A percentile compares a stretch with the other conserved stretches of the same genome.
Conservation (phyloP, 92 coral and sea anemone species). For the Parazoanthus atlanticus region DNA sequence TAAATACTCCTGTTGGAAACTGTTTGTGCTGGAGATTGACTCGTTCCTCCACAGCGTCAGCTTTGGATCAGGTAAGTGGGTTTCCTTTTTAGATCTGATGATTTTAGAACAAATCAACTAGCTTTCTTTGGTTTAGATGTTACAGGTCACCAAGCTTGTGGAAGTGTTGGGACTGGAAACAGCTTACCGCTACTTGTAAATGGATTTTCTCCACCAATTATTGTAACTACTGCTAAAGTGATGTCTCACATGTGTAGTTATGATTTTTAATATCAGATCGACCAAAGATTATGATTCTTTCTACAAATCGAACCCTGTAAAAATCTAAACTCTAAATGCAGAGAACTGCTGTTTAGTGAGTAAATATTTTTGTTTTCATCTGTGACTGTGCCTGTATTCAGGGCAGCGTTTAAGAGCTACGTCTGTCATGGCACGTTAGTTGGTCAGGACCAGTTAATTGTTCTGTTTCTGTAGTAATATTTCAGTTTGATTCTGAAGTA, state of each 20-base stretch:
- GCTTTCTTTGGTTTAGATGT: neutral
- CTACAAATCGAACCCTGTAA: neutral
- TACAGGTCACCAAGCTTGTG: neutral
- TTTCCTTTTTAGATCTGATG: neutral
- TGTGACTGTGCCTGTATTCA: neutral
- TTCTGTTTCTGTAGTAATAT: neutral
- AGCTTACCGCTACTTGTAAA: neutral
- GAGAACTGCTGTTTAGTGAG: neutral
- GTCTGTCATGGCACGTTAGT: neutral
- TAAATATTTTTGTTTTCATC: no score
- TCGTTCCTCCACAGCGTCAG: slow-evolving; percentile 81
- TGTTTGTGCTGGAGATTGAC: slow-evolving; percentile 92
- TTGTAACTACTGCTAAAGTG: no score
- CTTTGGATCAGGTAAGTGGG: slow-evolving; percentile 71
- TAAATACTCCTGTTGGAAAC: slow-evolving; percentile 88
- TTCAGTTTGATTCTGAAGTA: no score
- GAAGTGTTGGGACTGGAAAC: neutral
- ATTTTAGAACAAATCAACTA: neutral
- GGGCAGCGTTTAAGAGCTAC: neutral
- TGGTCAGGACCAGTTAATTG: neutral
- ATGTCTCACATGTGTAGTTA: neutral
- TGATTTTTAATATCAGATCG: neutral
- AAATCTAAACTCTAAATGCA: neutral
- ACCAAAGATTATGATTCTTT: neutral
- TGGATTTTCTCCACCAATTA: neutral